Evolutionary conservation across 2,113 vertebrate species (phyloP).

Genomic region (Hemichromis elongatus): DNA sequence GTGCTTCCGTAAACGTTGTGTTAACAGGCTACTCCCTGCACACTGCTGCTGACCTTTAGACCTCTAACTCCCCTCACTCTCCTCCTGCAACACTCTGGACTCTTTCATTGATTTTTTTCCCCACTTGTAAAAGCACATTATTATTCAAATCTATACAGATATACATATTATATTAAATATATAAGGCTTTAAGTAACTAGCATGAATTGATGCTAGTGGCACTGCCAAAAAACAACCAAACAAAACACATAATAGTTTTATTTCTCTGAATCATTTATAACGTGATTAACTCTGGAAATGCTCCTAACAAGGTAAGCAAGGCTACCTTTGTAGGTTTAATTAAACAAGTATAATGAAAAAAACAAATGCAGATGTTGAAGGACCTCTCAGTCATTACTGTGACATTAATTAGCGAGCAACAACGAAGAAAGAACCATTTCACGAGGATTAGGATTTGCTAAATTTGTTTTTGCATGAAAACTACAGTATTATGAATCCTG

Average conservation of each 20-base stretch:
- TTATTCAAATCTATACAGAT: not conserved
- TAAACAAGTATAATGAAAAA: not conserved
- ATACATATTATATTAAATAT: not conserved
- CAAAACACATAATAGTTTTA: not conserved
- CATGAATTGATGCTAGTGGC: not conserved
- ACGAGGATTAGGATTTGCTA: conserved; percentile 35
- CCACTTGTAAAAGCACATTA: not conserved
- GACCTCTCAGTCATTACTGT: conserved; percentile 33
- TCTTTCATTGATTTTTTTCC: not conserved
- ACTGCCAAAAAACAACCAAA: not conserved
- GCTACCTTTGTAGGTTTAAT: conserved; percentile 1
- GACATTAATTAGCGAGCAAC: conserved; percentile 46
- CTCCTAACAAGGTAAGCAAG: not conserved
- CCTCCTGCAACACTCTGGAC: not conserved
- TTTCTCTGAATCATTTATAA: not conserved
- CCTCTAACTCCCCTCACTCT: not conserved
- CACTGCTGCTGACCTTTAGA: not conserved
- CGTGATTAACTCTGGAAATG: not conserved
- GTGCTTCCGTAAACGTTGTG: not conserved
- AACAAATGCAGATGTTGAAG: conserved; percentile 38
- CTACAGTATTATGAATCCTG: conserved; percentile 28
- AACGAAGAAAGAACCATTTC: conserved; percentile 19
- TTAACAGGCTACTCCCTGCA: not conserved
- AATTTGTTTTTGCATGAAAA: conserved; percentile 45
- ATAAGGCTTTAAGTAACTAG: not conserved